Conservation (phyloP, 1,140 invertebrate species). For the Drosophila serrata region DNA sequence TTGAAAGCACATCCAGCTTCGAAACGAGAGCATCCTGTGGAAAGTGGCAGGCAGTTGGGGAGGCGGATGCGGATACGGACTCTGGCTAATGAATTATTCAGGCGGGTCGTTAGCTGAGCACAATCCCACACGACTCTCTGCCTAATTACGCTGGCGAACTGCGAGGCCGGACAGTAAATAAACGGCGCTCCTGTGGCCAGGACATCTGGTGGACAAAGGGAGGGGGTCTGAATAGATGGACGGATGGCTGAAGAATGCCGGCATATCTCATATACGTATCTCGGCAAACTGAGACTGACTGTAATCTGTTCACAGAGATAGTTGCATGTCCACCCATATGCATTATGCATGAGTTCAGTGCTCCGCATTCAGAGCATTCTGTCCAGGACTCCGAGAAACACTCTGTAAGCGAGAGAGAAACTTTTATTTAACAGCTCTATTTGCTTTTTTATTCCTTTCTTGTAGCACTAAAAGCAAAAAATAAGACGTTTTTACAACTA, state of each 20-base stretch:
- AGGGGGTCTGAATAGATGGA: neutral
- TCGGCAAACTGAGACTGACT: constrained; percentile 43
- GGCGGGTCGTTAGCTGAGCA: constrained; percentile 66
- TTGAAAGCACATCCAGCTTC: constrained; percentile 33
- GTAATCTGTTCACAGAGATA: constrained; percentile 65
- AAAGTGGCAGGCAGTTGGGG: constrained; percentile 9
- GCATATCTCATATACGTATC: constrained; percentile 24
- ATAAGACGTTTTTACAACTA: neutral
- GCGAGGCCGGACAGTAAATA: constrained; percentile 56
- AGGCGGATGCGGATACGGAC: constrained; percentile 1
- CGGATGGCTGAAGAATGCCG: constrained; percentile 23
- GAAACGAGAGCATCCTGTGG: constrained; percentile 19
- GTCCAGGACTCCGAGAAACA: constrained; percentile 2
- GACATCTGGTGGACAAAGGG: constrained; percentile 6
- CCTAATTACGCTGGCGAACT: constrained; percentile 66
- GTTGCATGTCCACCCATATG: constrained; percentile 52
- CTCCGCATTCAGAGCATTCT: constrained; percentile 30
- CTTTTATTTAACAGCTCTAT: constrained; percentile 59
- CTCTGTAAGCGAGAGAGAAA: constrained; percentile 56
- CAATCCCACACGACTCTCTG: constrained; percentile 45
- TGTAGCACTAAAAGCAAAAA: neutral
- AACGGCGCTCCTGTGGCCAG: constrained; percentile 17
- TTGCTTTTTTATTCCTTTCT: constrained; percentile 42
- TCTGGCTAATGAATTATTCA: constrained; percentile 78
- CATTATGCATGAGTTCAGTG: constrained; percentile 75